Evolutionary conservation across 1,140 invertebrate genomes (phyloP).

Genomic region (Heliothis virescens): DNA sequence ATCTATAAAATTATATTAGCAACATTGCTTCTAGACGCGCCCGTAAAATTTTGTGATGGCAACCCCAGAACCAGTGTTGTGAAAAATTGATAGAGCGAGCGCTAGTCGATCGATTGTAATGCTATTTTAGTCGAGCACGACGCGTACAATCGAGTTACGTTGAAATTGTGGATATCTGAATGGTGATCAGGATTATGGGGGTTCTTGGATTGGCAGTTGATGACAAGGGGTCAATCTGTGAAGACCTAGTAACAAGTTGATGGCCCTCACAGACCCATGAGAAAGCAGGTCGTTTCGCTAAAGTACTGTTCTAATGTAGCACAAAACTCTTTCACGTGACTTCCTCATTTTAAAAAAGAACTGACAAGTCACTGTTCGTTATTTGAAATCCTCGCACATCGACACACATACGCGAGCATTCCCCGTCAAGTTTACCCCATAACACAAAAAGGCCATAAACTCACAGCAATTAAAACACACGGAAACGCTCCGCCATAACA

Average conservation of each 20-base stretch:
- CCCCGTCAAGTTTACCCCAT: slow-evolving; percentile 12
- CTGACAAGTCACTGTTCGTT: no score
- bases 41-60: slow-evolving; percentile 52
- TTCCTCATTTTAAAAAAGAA: no score
- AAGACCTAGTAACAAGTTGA: neutral
- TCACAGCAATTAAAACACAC: slow-evolving; percentile 21
- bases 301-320: no score
- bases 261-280: no score
- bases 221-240: neutral
- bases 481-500: slow-evolving; percentile 1
- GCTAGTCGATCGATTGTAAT: slow-evolving; percentile 50
- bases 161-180: slow-evolving; percentile 43
- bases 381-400: neutral
- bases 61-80: slow-evolving; percentile 55
- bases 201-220: neutral
- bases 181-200: slow-evolving; percentile 38
- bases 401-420: neutral
- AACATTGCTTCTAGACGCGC: slow-evolving; percentile 37
- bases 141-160: slow-evolving; percentile 45
- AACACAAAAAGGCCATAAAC: slow-evolving; percentile 30
- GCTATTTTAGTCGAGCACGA: slow-evolving; percentile 56
- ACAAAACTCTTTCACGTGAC: no score
- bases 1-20: slow-evolving; percentile 43
- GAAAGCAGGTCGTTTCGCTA: no score
- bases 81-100: slow-evolving; percentile 58